Percentiles rank a stretch among this genome's conserved stretches.
phyloP scores from a whole-genome alignment of 2,113 vertebrate species.

The Syngnathus typhle region DNA sequence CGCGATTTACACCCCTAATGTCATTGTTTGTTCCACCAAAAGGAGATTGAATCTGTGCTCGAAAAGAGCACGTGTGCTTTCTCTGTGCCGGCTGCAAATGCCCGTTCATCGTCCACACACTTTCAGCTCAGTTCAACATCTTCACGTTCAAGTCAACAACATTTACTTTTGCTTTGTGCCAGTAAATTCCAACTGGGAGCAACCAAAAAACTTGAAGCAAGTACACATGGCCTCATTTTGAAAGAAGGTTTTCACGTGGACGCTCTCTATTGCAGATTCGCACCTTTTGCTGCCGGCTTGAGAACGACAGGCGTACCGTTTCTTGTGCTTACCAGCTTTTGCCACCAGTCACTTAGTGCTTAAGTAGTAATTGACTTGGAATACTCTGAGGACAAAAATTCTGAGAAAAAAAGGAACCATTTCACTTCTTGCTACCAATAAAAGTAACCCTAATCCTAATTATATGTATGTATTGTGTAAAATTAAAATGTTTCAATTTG shows the following conservation, averaged over 20 bases:
- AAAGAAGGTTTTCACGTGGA: not conserved
- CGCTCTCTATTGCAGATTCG: too few species aligned
- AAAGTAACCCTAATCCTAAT: not conserved
- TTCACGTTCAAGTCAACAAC: not conserved
- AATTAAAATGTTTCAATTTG: not conserved
- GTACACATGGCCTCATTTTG: not conserved
- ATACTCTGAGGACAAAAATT: not conserved
- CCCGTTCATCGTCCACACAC: conserved; percentile 5
- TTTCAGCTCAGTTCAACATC: not conserved
- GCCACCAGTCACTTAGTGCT: too few species aligned
- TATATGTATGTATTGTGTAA: too few species aligned
- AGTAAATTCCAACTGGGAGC: not conserved
- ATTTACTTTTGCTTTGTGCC: not conserved
- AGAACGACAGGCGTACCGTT: too few species aligned
- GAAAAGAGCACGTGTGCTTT: conserved; percentile 16
- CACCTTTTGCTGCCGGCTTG: too few species aligned
- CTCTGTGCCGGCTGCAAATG: conserved; percentile 1
- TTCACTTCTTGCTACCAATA: not conserved
- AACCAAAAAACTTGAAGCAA: not conserved
- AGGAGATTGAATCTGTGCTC: conserved; percentile 41
- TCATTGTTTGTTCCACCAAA: conserved; percentile 15
- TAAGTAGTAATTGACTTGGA: not conserved
- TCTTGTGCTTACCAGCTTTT: too few species aligned
- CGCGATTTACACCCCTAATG: too few species aligned
- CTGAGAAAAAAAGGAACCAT: not conserved